These are phyloP conservation scores for Psittacus erithacus DNA, from an alignment of 2,113 vertebrate genomes.

Conservation along the genomic window DNA sequence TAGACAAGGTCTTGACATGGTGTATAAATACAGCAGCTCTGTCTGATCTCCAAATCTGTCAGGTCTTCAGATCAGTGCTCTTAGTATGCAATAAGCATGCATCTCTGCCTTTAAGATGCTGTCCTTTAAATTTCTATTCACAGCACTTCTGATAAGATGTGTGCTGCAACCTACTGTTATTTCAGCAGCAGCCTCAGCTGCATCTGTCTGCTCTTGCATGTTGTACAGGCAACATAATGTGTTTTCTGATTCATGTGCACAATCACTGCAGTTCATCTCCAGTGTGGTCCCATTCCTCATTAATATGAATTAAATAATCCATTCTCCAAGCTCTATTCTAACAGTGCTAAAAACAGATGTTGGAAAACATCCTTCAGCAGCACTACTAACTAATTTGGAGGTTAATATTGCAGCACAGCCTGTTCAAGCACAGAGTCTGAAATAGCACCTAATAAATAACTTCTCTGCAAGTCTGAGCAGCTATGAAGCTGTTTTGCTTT, in stretches of 20 bases:
- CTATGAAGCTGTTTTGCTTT: constrained; percentile 17
- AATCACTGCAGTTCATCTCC: background rate
- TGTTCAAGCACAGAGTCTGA: background rate
- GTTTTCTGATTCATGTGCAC: background rate
- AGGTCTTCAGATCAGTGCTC: background rate
- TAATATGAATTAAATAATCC: background rate
- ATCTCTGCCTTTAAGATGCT: background rate
- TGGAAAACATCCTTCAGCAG: constrained; percentile 23
- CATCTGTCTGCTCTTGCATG: background rate
- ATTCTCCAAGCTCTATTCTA: background rate
- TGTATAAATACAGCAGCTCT: background rate
- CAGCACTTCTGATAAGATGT: background rate
- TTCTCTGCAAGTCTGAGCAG: background rate
- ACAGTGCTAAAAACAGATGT: constrained; percentile 12
- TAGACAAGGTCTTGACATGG: background rate
- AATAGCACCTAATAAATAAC: constrained; percentile 47
- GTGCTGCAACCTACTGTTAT: background rate
- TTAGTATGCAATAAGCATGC: background rate
- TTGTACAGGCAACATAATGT: background rate
- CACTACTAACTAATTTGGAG: constrained; percentile 41
- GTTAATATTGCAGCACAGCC: constrained; percentile 11
- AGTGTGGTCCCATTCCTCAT: background rate
- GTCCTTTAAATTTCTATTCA: background rate
- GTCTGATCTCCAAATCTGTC: background rate
- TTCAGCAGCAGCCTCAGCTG: background rate